Conservation (phyloP, 2,797 vertebrate species). For the Malacoraja senta region DNA sequence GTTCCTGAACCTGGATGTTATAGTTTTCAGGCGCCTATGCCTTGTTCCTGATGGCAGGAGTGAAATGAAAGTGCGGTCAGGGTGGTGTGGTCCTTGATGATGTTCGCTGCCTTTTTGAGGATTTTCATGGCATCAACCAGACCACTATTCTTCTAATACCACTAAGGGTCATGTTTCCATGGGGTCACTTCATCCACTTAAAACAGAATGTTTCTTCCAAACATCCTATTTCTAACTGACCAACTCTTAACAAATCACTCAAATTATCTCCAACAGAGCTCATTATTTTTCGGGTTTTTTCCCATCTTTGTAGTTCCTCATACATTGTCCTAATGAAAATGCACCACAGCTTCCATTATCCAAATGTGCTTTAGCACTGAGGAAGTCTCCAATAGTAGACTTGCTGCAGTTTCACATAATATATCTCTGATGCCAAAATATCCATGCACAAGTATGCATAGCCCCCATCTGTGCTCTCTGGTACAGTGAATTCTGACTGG, state of each 20-base stretch:
- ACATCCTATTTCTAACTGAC: not conserved
- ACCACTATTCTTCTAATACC: not conserved
- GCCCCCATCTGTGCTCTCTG: not conserved
- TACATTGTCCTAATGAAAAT: not conserved
- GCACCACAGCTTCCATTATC: not conserved
- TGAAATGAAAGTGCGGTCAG: not conserved
- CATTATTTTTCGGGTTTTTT: not conserved
- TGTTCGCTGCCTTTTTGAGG: not conserved
- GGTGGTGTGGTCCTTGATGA: not conserved
- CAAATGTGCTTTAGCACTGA: not conserved
- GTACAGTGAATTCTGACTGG: not conserved
- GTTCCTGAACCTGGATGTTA: too few relatives aligned
- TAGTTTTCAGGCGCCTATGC: too few relatives aligned
- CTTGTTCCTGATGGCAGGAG: too few relatives aligned
- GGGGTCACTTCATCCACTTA: not conserved
- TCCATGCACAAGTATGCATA: not conserved
- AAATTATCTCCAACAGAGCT: not conserved
- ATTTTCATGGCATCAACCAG: not conserved
- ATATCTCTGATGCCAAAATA: not conserved
- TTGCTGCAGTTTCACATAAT: not conserved
- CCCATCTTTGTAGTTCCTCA: not conserved
- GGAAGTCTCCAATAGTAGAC: not conserved
- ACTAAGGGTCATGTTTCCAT: not conserved
- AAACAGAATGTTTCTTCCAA: not conserved
- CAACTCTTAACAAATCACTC: not conserved